Evolutionary conservation across 2,888 invertebrate genomes (phyloP).

Genomic region (Mongoloraphidia duomilia): DNA sequence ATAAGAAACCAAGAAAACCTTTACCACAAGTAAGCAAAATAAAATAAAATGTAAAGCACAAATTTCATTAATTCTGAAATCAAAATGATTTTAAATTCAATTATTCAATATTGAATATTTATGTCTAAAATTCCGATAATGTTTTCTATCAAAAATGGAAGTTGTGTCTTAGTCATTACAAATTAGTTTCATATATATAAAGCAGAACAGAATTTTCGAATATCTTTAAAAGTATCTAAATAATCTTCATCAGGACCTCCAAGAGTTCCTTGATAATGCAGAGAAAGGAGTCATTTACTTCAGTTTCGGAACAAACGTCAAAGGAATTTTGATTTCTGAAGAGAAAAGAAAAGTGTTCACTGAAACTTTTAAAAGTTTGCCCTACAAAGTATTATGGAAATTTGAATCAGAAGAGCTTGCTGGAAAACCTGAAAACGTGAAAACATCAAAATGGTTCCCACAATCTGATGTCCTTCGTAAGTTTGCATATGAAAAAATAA

Average conservation of each 20-base stretch:
- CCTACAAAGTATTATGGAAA: constrained; percentile 23
- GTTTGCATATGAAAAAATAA: background rate
- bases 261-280: constrained; percentile 19
- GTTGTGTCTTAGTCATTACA: too few species aligned
- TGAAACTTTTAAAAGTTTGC: constrained; percentile 19
- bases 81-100: background rate
- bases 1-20: constrained; percentile 23
- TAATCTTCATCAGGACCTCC: constrained; percentile 16
- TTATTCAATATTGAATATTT: too few species aligned
- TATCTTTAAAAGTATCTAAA: background rate
- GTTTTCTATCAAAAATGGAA: too few species aligned
- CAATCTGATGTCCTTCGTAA: constrained; percentile 5
- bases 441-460: constrained; percentile 6
- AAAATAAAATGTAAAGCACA: background rate
- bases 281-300: constrained; percentile 21
- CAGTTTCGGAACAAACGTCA: constrained; percentile 23
- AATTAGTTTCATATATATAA: too few species aligned
- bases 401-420: constrained; percentile 18
- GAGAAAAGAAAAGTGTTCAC: constrained; percentile 16
- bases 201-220: background rate
- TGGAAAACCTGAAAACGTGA: constrained; percentile 18
- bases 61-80: background rate
- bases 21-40: constrained; percentile 23
- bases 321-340: constrained; percentile 17
- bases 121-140: too few species aligned